phyloP scores from a whole-genome alignment of 2,888 invertebrate species.

The Linnaemya vulpina region DNA sequence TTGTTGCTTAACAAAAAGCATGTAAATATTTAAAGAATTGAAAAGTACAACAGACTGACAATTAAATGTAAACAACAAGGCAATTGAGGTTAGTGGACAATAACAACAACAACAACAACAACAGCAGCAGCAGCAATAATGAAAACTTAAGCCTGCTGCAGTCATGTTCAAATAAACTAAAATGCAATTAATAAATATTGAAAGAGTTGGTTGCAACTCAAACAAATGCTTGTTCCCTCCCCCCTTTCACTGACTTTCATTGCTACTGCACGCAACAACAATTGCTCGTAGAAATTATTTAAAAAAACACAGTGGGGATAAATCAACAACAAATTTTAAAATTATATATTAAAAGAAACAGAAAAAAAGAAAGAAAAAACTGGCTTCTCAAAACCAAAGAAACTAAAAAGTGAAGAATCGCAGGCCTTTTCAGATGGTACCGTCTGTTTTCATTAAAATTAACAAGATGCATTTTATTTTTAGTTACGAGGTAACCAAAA shows the following conservation, averaged over 20 bases:
- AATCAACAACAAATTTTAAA: slow-evolving; percentile 11
- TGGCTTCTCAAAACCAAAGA: slow-evolving; percentile 18
- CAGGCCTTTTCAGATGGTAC: slow-evolving; percentile 8
- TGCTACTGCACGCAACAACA: neutral
- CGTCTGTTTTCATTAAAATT: slow-evolving; percentile 62
- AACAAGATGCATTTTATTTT: slow-evolving; percentile 60
- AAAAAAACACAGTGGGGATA: slow-evolving; percentile 17
- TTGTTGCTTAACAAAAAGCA: slow-evolving; percentile 27
- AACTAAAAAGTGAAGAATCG: slow-evolving; percentile 7
- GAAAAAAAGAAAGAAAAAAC: too few relatives aligned
- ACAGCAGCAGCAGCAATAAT: neutral
- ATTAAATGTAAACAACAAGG: slow-evolving; percentile 38
- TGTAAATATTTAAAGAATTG: slow-evolving; percentile 55
- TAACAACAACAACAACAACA: slow-evolving; percentile 8
- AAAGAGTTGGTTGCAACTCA: slow-evolving; percentile 38
- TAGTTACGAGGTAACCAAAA: slow-evolving; percentile 39
- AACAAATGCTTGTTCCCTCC: neutral
- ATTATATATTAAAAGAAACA: slow-evolving; percentile 5
- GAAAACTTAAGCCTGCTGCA: slow-evolving; percentile 37
- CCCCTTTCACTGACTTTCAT: neutral
- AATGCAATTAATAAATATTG: slow-evolving; percentile 65
- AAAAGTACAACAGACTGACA: slow-evolving; percentile 44
- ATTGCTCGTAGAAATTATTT: neutral
- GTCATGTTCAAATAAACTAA: slow-evolving; percentile 53
- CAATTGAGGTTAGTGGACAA: slow-evolving; percentile 64